Conservation (phyloP, 1,140 invertebrate species). For the Microplitis demolitor region DNA sequence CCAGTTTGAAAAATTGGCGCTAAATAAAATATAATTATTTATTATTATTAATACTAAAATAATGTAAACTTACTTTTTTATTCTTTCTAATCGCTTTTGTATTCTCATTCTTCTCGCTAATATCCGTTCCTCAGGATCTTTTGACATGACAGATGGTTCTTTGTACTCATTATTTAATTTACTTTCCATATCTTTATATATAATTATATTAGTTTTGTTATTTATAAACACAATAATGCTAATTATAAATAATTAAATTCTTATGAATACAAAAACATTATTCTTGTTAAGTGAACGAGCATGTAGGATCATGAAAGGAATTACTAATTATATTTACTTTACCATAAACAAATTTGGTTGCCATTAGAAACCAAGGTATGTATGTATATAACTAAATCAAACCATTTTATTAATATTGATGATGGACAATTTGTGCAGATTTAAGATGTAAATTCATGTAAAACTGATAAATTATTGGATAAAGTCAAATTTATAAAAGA, state of each 20-base stretch:
- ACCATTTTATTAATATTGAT: too few species aligned
- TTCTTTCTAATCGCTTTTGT: conserved; percentile 63
- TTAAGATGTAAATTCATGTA: too few species aligned
- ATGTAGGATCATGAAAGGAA: too few species aligned
- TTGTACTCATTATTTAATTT: conserved; percentile 36
- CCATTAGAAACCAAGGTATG: too few species aligned
- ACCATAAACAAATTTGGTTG: too few species aligned
- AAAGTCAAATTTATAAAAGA: too few species aligned
- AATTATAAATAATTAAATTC: background rate
- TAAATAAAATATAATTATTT: too few species aligned
- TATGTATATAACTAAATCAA: too few species aligned
- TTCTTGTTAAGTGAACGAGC: background rate
- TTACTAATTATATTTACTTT: too few species aligned
- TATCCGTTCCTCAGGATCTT: conserved; percentile 68
- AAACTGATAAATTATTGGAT: too few species aligned
- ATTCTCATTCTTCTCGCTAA: conserved; percentile 67
- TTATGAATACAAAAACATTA: background rate
- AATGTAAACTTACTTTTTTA: conserved; percentile 60
- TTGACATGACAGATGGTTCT: conserved; percentile 62
- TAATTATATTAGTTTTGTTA: background rate
- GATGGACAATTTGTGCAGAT: too few species aligned
- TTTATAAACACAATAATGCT: background rate
- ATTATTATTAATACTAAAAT: background rate
- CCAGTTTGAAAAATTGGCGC: too few species aligned
- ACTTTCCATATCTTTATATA: conserved; percentile 2